Evolutionary conservation across 2,888 invertebrate genomes (phyloP).

Genomic region (Ischnura elegans): DNA sequence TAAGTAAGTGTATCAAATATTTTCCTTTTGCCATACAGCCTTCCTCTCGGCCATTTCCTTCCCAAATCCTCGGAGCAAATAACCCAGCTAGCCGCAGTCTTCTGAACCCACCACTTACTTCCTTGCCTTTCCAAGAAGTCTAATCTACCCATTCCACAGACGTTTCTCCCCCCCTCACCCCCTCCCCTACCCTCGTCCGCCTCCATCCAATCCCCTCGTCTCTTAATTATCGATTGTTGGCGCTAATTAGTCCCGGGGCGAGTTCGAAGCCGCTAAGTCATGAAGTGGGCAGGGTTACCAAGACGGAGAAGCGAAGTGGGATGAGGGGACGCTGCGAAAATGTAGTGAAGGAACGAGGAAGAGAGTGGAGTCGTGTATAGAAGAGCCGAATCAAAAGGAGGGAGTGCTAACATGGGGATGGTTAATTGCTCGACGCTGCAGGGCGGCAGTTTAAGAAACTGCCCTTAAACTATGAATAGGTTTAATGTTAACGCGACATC

Average conservation of each 20-base stretch:
- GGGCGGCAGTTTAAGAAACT: too few species aligned
- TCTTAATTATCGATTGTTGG: conserved; percentile 67
- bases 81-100: background rate
- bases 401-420: background rate
- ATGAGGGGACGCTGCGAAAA: background rate
- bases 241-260: conserved; percentile 66
- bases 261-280: conserved; percentile 60
- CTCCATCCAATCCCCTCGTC: conserved; percentile 59
- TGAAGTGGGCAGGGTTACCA: background rate
- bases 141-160: too few species aligned
- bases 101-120: background rate
- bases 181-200: background rate
- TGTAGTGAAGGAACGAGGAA: too few species aligned
- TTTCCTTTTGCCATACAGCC: background rate
- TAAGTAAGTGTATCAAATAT: too few species aligned
- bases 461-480: too few species aligned
- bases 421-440: too few species aligned
- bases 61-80: background rate
- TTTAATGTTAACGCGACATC: too few species aligned
- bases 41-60: background rate
- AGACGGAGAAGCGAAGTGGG: background rate
- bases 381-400: too few species aligned
- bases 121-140: background rate
- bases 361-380: too few species aligned
- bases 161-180: background rate